Conservation (phyloP, 2,113 vertebrate genomes). For the Sylvia atricapilla region DNA sequence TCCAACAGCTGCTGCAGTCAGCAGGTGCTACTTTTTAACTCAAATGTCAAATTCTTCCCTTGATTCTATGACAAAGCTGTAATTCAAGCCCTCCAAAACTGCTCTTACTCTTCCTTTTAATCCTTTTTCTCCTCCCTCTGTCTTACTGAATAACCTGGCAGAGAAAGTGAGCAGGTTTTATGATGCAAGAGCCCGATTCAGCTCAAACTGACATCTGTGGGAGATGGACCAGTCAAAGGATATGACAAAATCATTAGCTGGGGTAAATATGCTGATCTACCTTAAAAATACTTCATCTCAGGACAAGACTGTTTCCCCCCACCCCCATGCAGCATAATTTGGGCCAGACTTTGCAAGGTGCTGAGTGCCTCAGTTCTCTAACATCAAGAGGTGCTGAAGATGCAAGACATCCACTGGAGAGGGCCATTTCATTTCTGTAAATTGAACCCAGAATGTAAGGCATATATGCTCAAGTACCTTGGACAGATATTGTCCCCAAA, state of each 20-base stretch:
- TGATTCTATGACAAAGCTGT: neutral
- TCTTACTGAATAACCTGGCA: neutral
- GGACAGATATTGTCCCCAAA: constrained; percentile 53
- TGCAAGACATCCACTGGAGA: constrained; percentile 16
- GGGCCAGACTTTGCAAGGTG: constrained; percentile 58
- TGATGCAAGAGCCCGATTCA: neutral
- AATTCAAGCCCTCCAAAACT: neutral
- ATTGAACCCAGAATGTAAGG: constrained; percentile 66
- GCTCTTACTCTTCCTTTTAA: neutral
- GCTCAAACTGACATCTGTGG: neutral
- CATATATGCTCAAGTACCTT: constrained; percentile 63
- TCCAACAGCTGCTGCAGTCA: neutral
- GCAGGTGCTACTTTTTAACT: neutral
- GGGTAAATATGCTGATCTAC: neutral
- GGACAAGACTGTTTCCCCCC: neutral
- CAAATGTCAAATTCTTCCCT: neutral
- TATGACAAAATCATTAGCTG: neutral
- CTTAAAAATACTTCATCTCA: neutral
- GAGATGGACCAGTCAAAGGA: neutral
- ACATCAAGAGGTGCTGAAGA: constrained; percentile 33
- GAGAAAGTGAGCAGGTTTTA: neutral
- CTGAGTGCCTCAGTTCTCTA: constrained; percentile 46
- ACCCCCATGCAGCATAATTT: constrained; percentile 37
- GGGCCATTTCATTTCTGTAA: constrained; percentile 19
- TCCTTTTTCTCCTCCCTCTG: neutral